Conservation (phyloP, 2,113 vertebrate genomes). For the Cairina moschata region DNA sequence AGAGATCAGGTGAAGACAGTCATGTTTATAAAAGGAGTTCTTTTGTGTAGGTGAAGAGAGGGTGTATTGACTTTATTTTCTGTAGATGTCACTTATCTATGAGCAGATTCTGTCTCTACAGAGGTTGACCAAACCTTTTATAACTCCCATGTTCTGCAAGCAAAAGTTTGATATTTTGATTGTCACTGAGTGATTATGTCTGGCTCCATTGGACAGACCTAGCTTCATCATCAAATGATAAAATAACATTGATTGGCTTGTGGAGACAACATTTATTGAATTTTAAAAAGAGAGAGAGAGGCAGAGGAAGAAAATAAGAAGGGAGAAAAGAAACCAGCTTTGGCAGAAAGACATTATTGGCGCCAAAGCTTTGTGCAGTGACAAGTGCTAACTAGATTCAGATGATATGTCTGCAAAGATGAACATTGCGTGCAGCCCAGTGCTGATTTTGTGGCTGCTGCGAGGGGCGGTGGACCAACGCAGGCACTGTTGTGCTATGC, state of each 20-base stretch:
- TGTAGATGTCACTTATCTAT: not conserved
- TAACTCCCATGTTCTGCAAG: not conserved
- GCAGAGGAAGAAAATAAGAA: no score
- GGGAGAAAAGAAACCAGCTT: not conserved
- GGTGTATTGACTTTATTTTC: not conserved
- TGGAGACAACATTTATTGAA: not conserved
- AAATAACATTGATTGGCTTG: not conserved
- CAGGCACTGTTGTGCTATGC: fast-evolving
- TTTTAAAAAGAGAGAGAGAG: not conserved
- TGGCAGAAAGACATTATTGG: not conserved
- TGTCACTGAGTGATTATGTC: not conserved
- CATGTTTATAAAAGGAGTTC: not conserved
- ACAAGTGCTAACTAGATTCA: not conserved
- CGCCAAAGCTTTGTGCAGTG: not conserved
- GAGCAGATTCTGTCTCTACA: not conserved
- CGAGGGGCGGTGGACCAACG: not conserved
- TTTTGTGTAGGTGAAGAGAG: not conserved
- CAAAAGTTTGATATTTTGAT: not conserved
- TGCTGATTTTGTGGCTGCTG: not conserved
- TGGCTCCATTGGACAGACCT: not conserved
- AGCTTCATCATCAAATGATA: not conserved
- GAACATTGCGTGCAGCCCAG: not conserved
- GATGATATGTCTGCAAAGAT: not conserved
- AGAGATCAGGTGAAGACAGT: not conserved
- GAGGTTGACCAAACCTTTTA: not conserved